Evolutionary conservation across 53 echinoderm and acorn worm species (phyloP), one percentile per base, ranked within the genome.

Genomic region (Holothuria leucospilota): DNA sequence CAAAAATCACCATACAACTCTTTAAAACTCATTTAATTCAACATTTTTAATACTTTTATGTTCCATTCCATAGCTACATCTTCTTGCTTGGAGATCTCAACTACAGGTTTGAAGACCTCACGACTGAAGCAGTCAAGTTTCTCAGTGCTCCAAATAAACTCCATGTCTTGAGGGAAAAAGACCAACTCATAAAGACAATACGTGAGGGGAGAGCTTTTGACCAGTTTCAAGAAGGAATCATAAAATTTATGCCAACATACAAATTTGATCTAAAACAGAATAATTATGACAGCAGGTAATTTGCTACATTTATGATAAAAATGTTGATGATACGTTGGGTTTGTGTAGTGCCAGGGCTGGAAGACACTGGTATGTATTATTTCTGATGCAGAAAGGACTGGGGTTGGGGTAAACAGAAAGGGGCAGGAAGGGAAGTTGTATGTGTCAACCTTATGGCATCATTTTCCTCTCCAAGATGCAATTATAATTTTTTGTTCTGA

Each of bases 1-100:
- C 46, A 46, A 46, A 46, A 46, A 11, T 46, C 8, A 9, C 6
- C 3, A 9, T 46, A 11, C 46, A 46, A 46, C 46, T 46, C 8
- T 46, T 11, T 46, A 9, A 11, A 9, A 38, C 1, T 34, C 16
- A 16, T 40, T 20, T 39, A 83, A 24, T 24, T 25, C 20, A 5
- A 46, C 30, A 23, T 18, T 34, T 34, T 34, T 34, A 34, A 34
- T 34, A 34, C 21, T 75, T 49, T 1, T 59, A 8, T 27, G 64
- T 23, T 46, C 14, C 21, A 4, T 59, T 18, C 40, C 28, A 20
- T n/a, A 96, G 96, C 85, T 96, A 94, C 77, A 91, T 96, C 23
- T 83, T 94, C 38, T 91, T 91, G 94, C 90, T 94, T 52, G 97
- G 97, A 14, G 97, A 96, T 68, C 91, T 96, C 60, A 96, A 96